A percentile compares a stretch with the other conserved stretches of the same genome.
Evolutionary conservation across 2,888 invertebrate species (phyloP).

Genomic region (Mechanitis messenoides): DNA sequence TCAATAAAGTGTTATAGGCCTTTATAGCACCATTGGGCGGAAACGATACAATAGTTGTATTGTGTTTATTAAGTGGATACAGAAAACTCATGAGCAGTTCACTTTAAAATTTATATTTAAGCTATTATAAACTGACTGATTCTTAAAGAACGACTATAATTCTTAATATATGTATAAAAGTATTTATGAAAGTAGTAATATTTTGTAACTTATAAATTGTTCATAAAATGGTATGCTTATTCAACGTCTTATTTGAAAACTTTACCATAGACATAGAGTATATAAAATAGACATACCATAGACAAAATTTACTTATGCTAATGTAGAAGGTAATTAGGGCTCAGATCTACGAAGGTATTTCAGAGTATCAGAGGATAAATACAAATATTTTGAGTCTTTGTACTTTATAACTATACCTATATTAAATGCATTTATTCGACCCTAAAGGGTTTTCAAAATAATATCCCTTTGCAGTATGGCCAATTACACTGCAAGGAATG

Average conservation of each 20-base stretch:
- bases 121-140: neutral
- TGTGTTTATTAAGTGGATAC: conserved; percentile 22
- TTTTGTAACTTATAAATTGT: neutral
- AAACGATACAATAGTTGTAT: conserved; percentile 26
- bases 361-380: conserved; percentile 7
- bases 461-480: conserved; percentile 45
- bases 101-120: conserved; percentile 15
- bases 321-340: neutral
- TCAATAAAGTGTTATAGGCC: conserved; percentile 11
- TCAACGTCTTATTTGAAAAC: neutral
- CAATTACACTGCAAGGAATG: conserved; percentile 53
- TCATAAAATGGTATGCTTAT: neutral
- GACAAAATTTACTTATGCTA: conserved; percentile 1
- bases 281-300: neutral
- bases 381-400: conserved; percentile 58
- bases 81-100: conserved; percentile 7
- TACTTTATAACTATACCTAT: conserved; percentile 65
- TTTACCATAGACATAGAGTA: neutral
- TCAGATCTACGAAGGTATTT: conserved; percentile 17
- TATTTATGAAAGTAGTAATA: too few relatives aligned
- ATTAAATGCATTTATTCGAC: conserved; percentile 68
- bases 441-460: conserved; percentile 47
- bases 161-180: neutral
- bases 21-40: conserved; percentile 31
- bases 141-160: neutral